phyloP scores from a whole-genome alignment of 2,888 invertebrate species.

The Drosophila ezoana region DNA sequence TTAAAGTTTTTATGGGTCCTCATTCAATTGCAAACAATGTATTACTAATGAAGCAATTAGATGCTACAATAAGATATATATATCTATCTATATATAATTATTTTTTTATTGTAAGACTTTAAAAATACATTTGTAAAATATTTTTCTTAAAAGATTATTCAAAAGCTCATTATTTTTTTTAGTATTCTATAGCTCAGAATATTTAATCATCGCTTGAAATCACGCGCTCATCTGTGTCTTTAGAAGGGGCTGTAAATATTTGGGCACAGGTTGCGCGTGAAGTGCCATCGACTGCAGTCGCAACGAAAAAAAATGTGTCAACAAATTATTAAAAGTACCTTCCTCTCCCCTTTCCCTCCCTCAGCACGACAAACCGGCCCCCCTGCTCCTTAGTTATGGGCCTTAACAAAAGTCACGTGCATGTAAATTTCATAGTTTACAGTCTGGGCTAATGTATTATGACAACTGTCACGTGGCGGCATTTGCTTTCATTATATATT shows the following conservation, averaged over 20 bases:
- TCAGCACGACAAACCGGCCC: neutral
- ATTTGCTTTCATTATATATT: slow-evolving; percentile 44
- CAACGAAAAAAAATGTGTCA: slow-evolving; percentile 43
- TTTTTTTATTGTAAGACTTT: neutral
- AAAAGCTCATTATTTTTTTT: neutral
- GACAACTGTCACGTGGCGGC: slow-evolving; percentile 58
- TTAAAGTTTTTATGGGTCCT: slow-evolving; percentile 26
- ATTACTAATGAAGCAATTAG: slow-evolving; percentile 6
- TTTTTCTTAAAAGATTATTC: neutral
- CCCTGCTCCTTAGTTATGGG: slow-evolving; percentile 24
- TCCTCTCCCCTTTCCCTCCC: too few relatives aligned
- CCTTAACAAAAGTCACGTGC: slow-evolving; percentile 54
- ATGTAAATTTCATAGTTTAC: slow-evolving; percentile 45
- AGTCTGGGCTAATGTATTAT: slow-evolving; percentile 34
- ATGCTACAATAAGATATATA: too few relatives aligned
- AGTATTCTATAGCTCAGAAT: neutral
- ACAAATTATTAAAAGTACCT: slow-evolving; percentile 40
- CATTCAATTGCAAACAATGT: slow-evolving; percentile 5
- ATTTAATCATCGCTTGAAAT: neutral
- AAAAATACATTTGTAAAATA: too few relatives aligned
- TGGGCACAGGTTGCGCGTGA: slow-evolving; percentile 1
- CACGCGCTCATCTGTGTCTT: slow-evolving; percentile 19
- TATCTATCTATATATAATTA: too few relatives aligned
- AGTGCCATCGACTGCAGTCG: slow-evolving; percentile 24
- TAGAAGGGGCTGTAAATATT: slow-evolving; percentile 1